A percentile compares a stretch with the other conserved stretches of the same genome.
Conservation (phyloP, 2,113 vertebrate species). For the Cyanoderma ruficeps region DNA sequence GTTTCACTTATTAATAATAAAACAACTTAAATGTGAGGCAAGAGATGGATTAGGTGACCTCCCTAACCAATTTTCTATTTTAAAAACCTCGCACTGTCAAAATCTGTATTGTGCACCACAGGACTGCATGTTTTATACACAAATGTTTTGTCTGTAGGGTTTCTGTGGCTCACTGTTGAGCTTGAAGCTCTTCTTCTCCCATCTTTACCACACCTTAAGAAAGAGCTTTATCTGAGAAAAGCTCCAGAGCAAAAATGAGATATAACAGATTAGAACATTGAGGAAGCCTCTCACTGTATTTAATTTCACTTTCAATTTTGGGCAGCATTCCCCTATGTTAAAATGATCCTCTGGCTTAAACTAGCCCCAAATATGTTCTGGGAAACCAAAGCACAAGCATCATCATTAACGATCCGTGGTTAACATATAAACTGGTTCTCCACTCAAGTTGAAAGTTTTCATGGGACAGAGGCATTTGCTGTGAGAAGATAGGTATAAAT, state of each 20-base stretch:
- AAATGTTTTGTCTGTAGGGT: background rate
- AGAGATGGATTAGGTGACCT: background rate
- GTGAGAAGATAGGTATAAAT: background rate
- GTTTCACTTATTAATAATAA: background rate
- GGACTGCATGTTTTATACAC: background rate
- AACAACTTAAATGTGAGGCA: background rate
- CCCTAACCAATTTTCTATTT: background rate
- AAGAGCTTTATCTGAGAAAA: background rate
- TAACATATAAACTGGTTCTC: background rate
- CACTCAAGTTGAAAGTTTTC: background rate
- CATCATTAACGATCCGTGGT: background rate
- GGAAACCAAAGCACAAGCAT: background rate
- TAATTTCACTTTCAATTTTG: background rate
- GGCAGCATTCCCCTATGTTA: background rate
- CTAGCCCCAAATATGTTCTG: background rate
- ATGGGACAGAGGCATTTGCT: background rate
- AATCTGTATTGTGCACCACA: background rate
- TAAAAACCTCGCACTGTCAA: background rate
- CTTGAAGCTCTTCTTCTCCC: background rate
- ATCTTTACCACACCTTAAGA: background rate
- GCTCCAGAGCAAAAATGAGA: background rate
- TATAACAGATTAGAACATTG: background rate
- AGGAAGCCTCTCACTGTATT: background rate
- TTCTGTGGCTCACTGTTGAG: background rate
- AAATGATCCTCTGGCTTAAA: background rate